phyloP scores from a whole-genome alignment of 2,797 vertebrate species.

The Tragelaphus eurycerus region DNA sequence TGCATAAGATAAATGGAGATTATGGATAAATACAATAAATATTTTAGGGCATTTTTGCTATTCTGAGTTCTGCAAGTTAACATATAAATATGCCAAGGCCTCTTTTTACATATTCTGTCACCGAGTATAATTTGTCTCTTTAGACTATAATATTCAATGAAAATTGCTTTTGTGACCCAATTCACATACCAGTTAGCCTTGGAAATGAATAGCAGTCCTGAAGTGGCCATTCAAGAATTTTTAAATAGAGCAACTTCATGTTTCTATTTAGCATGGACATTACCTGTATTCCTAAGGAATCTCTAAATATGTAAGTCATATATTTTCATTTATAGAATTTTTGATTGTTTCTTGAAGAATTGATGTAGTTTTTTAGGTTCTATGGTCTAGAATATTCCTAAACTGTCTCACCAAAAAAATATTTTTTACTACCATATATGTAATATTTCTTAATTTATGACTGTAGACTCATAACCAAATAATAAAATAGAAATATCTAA shows the following conservation, averaged over 20 bases:
- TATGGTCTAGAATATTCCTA: not conserved
- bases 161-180: constrained; percentile 26
- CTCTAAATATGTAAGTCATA: not conserved
- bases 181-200: not conserved
- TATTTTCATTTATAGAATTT: not conserved
- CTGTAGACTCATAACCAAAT: not conserved
- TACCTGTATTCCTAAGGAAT: not conserved
- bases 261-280: not conserved
- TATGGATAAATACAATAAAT: not conserved
- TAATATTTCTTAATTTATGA: not conserved
- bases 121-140: not conserved
- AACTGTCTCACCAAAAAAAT: not conserved
- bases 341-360: constrained; percentile 3
- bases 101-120: not conserved
- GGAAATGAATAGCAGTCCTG: constrained; percentile 14
- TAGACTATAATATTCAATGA: not conserved
- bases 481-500: not conserved
- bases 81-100: not conserved
- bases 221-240: constrained; percentile 28
- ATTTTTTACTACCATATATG: not conserved
- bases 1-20: not conserved
- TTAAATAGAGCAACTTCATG: not conserved
- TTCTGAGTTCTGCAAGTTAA: not conserved
- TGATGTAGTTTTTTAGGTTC: not conserved
- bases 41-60: not conserved